Evolutionary conservation across 2,797 vertebrate genomes (phyloP).

Genomic region (Onychomys leucogaster): DNA sequence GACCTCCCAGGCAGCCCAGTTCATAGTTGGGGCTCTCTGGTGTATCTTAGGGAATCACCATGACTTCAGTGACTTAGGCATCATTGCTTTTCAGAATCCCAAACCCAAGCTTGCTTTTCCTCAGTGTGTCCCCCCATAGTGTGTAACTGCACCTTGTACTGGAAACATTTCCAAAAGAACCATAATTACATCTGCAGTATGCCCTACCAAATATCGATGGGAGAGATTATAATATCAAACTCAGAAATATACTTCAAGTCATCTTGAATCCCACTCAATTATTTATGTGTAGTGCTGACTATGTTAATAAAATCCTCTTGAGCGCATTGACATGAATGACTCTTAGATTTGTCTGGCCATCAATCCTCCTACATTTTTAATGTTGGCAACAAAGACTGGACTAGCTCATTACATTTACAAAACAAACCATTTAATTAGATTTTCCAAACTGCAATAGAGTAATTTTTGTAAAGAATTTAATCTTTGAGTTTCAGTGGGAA

Average conservation of each 20-base stretch:
- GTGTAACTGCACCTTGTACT: neutral
- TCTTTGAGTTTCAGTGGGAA: conserved; percentile 69
- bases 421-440: conserved; percentile 74
- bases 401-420: conserved; percentile 68
- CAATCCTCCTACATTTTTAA: conserved; percentile 61
- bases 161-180: conserved; percentile 34
- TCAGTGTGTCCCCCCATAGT: neutral
- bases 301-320: neutral
- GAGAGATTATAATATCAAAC: conserved; percentile 38
- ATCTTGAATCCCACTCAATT: conserved; percentile 48
- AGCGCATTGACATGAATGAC: conserved; percentile 11
- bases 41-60: neutral
- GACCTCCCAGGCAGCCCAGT: neutral
- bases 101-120: neutral
- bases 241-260: conserved; percentile 52
- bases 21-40: neutral
- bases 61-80: neutral
- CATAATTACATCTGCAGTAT: neutral
- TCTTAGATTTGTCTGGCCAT: conserved; percentile 57
- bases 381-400: conserved; percentile 62
- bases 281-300: neutral
- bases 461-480: conserved; percentile 64
- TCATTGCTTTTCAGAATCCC: neutral
- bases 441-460: conserved; percentile 30
- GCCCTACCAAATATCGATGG: neutral